phyloP scores from a whole-genome alignment of 2,888 invertebrate genomes.

The Rhagonycha lutea region DNA sequence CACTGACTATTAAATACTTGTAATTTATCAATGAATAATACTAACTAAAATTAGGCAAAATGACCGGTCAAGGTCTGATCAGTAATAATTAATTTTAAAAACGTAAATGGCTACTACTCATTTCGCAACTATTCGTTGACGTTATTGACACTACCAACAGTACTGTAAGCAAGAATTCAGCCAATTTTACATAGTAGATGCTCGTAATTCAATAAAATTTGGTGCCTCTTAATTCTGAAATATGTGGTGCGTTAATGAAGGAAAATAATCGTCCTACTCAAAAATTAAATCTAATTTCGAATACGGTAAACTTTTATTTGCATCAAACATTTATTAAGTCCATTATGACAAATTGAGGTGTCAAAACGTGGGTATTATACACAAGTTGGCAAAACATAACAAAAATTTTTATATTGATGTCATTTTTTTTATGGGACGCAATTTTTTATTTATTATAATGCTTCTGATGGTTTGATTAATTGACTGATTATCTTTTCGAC shows the following conservation, averaged over 20 bases:
- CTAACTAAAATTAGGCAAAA: not conserved
- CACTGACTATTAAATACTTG: not conserved
- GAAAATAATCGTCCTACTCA: not conserved
- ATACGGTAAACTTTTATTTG: not conserved
- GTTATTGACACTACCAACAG: not conserved
- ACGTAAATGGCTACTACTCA: not conserved
- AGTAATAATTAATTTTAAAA: not conserved
- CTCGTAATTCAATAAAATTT: not conserved
- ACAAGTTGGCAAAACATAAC: constrained; percentile 1
- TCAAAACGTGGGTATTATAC: not conserved
- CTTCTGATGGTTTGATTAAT: not conserved
- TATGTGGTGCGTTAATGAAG: not conserved
- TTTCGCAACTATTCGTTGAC: not conserved
- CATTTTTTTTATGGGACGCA: not conserved
- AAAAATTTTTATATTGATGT: not conserved
- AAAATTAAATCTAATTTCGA: not conserved
- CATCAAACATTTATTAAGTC: not conserved
- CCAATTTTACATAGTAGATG: not conserved
- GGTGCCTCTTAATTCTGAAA: not conserved
- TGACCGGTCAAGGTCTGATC: not conserved
- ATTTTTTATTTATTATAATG: not conserved
- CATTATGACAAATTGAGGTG: not conserved
- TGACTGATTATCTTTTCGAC: not conserved
- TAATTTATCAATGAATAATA: not conserved
- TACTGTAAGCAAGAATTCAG: not conserved